Evolutionary conservation across 1,140 invertebrate species (phyloP), one percentile per base, ranked within the genome.

Genomic region (Drosophila eugracilis): DNA sequence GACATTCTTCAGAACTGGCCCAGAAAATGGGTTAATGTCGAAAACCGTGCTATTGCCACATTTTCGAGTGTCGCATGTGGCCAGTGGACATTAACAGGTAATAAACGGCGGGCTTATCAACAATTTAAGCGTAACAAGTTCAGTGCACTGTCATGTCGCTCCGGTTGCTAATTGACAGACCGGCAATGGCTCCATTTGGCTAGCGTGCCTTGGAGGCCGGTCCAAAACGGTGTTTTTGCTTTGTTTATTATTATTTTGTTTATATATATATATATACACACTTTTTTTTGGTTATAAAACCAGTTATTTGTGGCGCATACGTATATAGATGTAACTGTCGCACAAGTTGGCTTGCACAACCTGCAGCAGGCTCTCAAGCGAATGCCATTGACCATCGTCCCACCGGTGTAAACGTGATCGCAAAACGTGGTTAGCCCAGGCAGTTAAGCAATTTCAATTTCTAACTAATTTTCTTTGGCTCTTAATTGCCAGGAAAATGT

Each of bases 351-450:
- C 37, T 52, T 74, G 65, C 17, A 42, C 44, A 66, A 66, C 62
- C 57, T 30, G 62, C 62, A 30, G 32, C 30, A n/a, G n/a, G n/a
- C n/a, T n/a, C n/a, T n/a, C 57, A 5, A 22, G 12, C 37, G 60
- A 75, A 63, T 85, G 80, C 55, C 80, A 85, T 85, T 85, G 81
- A 85, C 81, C 81, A 85, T 62, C 55, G 66, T 3, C 50, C 45
- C 22, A 30, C 30, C 39, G 5, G 19, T 28, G 30, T 37, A 42
- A 53, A 34, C 54, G 53, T 26, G 48, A 57, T 41, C 21, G 37
- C 21, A 17, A 52, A 52, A 52, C 32, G 49, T 37, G 34, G 47
- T 30, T 30, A n/a, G 22, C n/a, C 32, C n/a, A 26, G 30, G 41
- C 42, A 55, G 45, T 59, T 72, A 53, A 58, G 37, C 81, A 77